Conservation (phyloP, 2,113 vertebrate species). For the Nycticorax nycticorax region DNA sequence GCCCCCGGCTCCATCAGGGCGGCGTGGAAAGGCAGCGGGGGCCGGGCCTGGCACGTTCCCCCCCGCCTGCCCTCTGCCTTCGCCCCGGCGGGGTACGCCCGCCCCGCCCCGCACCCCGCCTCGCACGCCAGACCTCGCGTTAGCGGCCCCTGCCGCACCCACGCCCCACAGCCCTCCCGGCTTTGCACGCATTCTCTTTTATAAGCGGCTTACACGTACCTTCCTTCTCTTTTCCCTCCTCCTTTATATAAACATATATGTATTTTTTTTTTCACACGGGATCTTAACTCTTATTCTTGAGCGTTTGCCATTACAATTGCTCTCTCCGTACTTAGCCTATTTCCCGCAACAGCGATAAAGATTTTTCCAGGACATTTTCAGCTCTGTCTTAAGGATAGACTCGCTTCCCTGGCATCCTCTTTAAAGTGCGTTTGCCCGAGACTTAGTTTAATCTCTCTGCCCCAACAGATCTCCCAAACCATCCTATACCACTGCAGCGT, state of each 20-base stretch:
- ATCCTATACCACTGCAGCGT: not conserved
- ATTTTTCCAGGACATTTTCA: not conserved
- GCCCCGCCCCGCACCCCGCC: not conserved
- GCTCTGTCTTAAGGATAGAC: not conserved
- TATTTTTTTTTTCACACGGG: not conserved
- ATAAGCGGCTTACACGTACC: not conserved
- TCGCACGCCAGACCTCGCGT: not conserved
- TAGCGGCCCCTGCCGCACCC: not conserved
- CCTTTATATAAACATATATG: too few species aligned
- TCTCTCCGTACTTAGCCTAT: not conserved
- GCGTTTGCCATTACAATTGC: not conserved
- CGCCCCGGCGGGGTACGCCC: not conserved
- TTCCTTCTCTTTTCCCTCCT: not conserved
- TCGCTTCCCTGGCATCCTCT: not conserved
- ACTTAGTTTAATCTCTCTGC: not conserved
- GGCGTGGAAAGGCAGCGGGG: not conserved
- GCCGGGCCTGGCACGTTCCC: not conserved
- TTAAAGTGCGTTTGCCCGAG: not conserved
- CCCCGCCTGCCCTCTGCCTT: not conserved
- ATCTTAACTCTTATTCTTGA: not conserved
- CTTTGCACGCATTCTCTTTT: not conserved
- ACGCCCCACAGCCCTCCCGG: not conserved
- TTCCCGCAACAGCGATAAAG: not conserved
- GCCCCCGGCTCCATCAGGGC: not conserved
- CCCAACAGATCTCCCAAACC: not conserved